phyloP scores from a whole-genome alignment of 2,888 invertebrate species.

The Parasteatoda lunata region DNA sequence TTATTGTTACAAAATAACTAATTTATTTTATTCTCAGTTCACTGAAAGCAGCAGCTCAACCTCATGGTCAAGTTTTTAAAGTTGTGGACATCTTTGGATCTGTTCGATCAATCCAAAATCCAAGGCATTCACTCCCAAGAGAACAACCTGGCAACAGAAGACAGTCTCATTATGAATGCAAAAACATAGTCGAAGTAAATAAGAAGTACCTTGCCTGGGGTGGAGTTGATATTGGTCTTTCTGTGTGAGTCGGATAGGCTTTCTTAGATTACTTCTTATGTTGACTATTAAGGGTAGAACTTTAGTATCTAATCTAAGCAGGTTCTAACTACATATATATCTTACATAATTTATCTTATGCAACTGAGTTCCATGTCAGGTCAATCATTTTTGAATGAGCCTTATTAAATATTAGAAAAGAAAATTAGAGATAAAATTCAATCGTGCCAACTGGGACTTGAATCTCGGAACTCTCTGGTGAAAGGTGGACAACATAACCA shows the following conservation, averaged over 20 bases:
- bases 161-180: background rate
- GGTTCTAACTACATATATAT: too few species aligned
- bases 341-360: too few species aligned
- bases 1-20: background rate
- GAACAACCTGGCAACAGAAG: background rate
- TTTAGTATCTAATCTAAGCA: too few species aligned
- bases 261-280: background rate
- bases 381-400: too few species aligned
- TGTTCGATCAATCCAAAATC: background rate
- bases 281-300: background rate
- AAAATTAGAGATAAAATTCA: too few species aligned
- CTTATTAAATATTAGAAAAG: too few species aligned
- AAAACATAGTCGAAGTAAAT: slow-evolving; percentile 41
- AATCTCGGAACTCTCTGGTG: too few species aligned
- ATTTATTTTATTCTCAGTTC: slow-evolving; percentile 18
- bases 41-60: slow-evolving; percentile 53
- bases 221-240: slow-evolving; percentile 41
- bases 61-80: slow-evolving; percentile 44
- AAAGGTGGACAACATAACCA: too few species aligned
- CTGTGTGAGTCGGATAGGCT: slow-evolving; percentile 12
- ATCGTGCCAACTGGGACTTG: too few species aligned
- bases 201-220: slow-evolving; percentile 45
- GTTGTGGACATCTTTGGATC: slow-evolving; percentile 34
- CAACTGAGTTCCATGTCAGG: too few species aligned
- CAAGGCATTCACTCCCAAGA: background rate